Evolutionary conservation across 2,113 vertebrate genomes (phyloP).

Genomic region (Mesembrinibis cayennensis): DNA sequence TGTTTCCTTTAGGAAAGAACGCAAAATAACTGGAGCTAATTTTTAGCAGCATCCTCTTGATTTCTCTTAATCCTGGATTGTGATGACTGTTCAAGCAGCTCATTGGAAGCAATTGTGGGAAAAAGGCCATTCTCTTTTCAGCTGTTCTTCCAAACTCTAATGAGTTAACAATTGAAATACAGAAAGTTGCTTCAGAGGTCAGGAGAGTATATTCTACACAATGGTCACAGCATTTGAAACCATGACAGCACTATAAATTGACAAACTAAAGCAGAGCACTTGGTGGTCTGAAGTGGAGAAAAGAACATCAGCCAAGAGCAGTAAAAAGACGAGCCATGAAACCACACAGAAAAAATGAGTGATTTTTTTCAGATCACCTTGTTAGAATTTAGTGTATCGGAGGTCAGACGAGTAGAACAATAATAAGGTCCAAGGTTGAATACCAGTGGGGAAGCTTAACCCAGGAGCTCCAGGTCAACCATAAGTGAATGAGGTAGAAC

Average conservation of each 20-base stretch:
- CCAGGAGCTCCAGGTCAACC: slow-evolving; percentile 80
- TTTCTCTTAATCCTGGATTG: slow-evolving; percentile 52
- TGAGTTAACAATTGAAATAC: slow-evolving; percentile 86
- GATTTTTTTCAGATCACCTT: slow-evolving; percentile 73
- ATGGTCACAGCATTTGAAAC: slow-evolving; percentile 84
- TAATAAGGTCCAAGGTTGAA: slow-evolving; percentile 73
- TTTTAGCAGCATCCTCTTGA: slow-evolving; percentile 39
- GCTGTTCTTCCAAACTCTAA: slow-evolving; percentile 75
- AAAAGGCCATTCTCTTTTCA: slow-evolving; percentile 74
- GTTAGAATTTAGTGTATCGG: slow-evolving; percentile 69
- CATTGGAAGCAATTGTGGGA: slow-evolving; percentile 82
- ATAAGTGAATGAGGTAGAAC: slow-evolving; percentile 71
- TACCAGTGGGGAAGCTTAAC: slow-evolving; percentile 80
- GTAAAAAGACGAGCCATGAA: slow-evolving; percentile 72
- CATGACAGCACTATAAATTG: slow-evolving; percentile 91
- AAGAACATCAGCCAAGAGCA: slow-evolving; percentile 60
- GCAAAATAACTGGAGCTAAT: slow-evolving; percentile 3
- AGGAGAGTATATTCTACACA: slow-evolving; percentile 81
- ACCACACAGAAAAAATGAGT: slow-evolving; percentile 68
- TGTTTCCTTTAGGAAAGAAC: slow-evolving; percentile 23
- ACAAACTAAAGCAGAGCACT: slow-evolving; percentile 76
- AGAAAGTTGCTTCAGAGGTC: slow-evolving; percentile 80
- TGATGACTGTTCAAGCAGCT: slow-evolving; percentile 37
- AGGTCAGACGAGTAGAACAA: slow-evolving; percentile 73
- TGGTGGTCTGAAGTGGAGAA: slow-evolving; percentile 73